A percentile compares a stretch with the other conserved stretches of the same genome.
Conservation (phyloP, 2,113 vertebrate genomes). For the Phalacrocorax aristotelis region DNA sequence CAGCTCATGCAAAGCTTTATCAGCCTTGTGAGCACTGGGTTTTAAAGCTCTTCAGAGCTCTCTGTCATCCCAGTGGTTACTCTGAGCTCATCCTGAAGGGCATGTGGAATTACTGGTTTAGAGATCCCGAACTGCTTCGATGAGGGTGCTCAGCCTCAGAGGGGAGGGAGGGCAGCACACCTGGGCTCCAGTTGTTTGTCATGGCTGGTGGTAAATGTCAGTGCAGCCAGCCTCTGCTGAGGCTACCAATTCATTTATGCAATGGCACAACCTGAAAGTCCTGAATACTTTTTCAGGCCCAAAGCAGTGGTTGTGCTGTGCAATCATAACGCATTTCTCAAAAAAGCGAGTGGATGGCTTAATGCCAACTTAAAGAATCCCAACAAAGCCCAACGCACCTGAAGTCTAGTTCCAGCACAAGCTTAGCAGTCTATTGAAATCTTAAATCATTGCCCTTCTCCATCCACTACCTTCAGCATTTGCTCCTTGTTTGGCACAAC, state of each 20-base stretch:
- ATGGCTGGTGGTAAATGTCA: accelerated
- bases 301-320: neutral
- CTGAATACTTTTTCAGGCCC: neutral
- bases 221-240: neutral
- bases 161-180: neutral
- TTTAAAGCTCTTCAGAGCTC: neutral
- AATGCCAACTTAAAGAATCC: neutral
- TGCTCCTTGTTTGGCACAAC: neutral
- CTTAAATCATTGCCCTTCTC: neutral
- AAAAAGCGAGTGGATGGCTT: neutral
- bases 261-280: neutral
- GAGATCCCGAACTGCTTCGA: accelerated
- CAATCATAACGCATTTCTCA: neutral
- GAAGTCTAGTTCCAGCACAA: neutral
- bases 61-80: neutral
- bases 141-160: neutral
- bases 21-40: neutral
- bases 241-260: neutral
- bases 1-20: neutral
- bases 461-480: neutral
- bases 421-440: neutral
- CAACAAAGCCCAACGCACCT: neutral
- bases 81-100: neutral
- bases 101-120: neutral
- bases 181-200: neutral